These are phyloP conservation scores for Drosophila fuyamai DNA, from an alignment of 1,140 invertebrate species.

Conservation along the genomic window DNA sequence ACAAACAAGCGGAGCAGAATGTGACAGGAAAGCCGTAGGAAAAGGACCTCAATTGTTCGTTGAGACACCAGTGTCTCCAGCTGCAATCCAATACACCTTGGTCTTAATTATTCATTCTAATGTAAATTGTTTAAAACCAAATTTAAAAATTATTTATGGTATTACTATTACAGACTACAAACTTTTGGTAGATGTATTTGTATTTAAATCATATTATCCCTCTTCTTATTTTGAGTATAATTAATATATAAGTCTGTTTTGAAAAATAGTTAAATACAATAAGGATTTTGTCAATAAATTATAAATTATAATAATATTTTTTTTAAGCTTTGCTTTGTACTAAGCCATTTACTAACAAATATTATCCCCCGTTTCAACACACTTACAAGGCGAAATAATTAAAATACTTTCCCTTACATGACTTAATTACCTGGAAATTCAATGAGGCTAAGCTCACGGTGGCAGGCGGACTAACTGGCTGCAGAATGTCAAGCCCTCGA, in stretches of 20 bases:
- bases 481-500: constrained; percentile 57
- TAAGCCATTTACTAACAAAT: not conserved
- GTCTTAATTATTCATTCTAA: constrained; percentile 1
- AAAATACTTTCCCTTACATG: not conserved
- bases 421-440: constrained; percentile 9
- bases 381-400: not conserved
- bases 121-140: too few relatives aligned
- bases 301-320: too few relatives aligned
- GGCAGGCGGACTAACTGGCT: constrained; percentile 34
- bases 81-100: not conserved
- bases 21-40: constrained; percentile 50
- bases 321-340: too few relatives aligned
- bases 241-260: too few relatives aligned
- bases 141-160: too few relatives aligned
- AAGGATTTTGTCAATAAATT: too few relatives aligned
- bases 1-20: constrained; percentile 44
- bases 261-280: too few relatives aligned
- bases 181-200: too few relatives aligned
- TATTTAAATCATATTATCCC: too few relatives aligned
- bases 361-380: too few relatives aligned
- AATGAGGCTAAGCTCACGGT: constrained; percentile 11
- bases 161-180: too few relatives aligned
- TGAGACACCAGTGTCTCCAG: constrained; percentile 13
- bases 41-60: constrained; percentile 27
- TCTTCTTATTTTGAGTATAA: too few relatives aligned